Evolutionary conservation across 2,888 invertebrate species (phyloP), one percentile per base, ranked within the genome.

Genomic region (Matsumyia berberina): DNA sequence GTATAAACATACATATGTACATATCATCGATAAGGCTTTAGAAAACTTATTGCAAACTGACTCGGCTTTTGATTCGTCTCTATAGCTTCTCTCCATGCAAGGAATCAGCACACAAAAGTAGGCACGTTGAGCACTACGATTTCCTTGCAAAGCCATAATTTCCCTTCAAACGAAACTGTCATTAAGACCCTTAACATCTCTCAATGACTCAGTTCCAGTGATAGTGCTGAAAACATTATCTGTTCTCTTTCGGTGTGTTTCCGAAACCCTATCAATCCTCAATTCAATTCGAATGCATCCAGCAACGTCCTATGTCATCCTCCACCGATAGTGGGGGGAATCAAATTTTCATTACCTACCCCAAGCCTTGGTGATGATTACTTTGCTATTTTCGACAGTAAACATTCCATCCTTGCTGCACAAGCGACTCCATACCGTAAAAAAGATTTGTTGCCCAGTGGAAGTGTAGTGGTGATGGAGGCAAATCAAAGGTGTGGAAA

Each of bases 401-500:
- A 49, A 58, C 49, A 37, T 39, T 17, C 11, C 66, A 46, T 57
- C 17, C n/a, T 9, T 33, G 33, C 1, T 5, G 3, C 11, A 37
- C n/a, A n/a, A n/a, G 19, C 12, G 35, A 24, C 39, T 33, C 19
- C n/a, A 17, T n/a, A n/a, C 29, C 17, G 31, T 33, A 44, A 35
- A 49, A 58, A 60, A 62, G 78, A 83, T 82, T 82, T 78, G 77
- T 62, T 29, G 46, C 37, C 44, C 55, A 11, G 31, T 46, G 44
- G 24, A 24, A 1, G 4, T 19, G 19, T 15, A 11, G 49, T 60
- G 49, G 44, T 49, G 64, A 51, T 46, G 44, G 66, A 39, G 17
- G 53, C 66, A 62, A 66, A 60, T 78, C 72, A 83, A 73, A 83
- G 72, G 82, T 77, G 76, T 81, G 70, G 69, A 81, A 76, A 76